phyloP scores from a whole-genome alignment of 2,888 invertebrate species.

The Lasioglossum morio region DNA sequence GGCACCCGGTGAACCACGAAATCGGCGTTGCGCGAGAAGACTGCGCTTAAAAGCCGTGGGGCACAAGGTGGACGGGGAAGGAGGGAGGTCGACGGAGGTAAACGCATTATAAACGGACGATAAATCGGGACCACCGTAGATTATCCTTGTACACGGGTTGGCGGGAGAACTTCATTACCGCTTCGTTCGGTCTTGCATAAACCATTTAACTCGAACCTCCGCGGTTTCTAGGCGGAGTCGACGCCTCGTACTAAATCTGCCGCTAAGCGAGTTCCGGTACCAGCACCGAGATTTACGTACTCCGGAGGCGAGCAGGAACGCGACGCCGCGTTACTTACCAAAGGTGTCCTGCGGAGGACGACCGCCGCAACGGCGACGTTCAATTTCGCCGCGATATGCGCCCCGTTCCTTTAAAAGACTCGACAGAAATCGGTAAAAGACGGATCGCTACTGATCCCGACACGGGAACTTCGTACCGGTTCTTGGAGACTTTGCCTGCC shows the following conservation, averaged over 20 bases:
- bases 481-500: not conserved
- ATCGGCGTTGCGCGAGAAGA: constrained; percentile 38
- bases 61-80: not conserved
- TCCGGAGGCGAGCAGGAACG: constrained; percentile 64
- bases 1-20: constrained; percentile 47
- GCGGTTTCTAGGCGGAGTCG: constrained; percentile 82
- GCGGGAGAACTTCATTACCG: constrained; percentile 84
- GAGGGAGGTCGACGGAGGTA: constrained; percentile 23
- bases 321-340: constrained; percentile 3
- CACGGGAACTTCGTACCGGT: not conserved
- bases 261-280: constrained; percentile 79
- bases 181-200: constrained; percentile 84
- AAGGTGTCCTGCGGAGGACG: not conserved
- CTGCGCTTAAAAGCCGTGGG: constrained; percentile 43
- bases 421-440: not conserved
- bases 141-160: constrained; percentile 76
- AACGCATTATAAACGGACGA: constrained; percentile 81
- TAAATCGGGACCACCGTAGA: constrained; percentile 82
- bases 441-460: not conserved
- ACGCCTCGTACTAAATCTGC: constrained; percentile 81
- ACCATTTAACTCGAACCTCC: constrained; percentile 84
- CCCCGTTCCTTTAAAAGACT: not conserved
- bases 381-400: not conserved
- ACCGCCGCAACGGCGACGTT: not conserved
- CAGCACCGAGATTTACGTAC: constrained; percentile 78